phyloP scores from a whole-genome alignment of 2,797 vertebrate species.

The Parauchenoglanis ngamensis region DNA sequence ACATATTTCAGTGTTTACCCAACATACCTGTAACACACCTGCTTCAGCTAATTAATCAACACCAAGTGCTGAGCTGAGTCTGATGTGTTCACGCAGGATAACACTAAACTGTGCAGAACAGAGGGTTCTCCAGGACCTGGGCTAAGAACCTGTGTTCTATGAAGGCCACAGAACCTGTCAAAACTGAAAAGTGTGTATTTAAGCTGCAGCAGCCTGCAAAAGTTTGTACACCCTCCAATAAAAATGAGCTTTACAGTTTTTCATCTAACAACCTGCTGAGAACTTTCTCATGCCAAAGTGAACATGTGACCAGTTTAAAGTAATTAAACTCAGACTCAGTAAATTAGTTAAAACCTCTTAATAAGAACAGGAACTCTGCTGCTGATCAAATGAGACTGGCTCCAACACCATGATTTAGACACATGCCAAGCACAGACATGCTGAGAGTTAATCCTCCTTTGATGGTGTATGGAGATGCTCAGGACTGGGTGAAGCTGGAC shows the following conservation, averaged over 20 bases:
- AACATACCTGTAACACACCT: too few species aligned
- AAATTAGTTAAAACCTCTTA: background rate
- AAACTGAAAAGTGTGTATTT: too few species aligned
- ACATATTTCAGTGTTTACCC: background rate
- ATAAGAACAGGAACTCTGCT: background rate
- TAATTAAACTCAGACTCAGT: background rate
- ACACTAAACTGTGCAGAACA: background rate
- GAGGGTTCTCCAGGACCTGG: background rate
- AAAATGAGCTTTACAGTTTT: background rate
- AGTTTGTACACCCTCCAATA: background rate
- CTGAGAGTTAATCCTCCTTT: background rate
- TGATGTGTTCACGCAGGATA: background rate
- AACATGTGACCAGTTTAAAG: background rate
- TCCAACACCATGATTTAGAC: background rate
- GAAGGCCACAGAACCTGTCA: background rate
- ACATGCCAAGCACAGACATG: background rate
- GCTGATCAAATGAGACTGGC: background rate
- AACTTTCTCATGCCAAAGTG: background rate
- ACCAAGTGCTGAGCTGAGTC: background rate
- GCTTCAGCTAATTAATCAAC: background rate
- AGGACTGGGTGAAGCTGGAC: background rate
- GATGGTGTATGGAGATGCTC: background rate
- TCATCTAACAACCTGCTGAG: background rate
- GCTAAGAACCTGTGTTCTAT: background rate
- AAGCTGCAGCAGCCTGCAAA: background rate